Evolutionary conservation across 2,113 vertebrate species (phyloP), one percentile per base, ranked within the genome.

Genomic region (Taurulus bubalis): DNA sequence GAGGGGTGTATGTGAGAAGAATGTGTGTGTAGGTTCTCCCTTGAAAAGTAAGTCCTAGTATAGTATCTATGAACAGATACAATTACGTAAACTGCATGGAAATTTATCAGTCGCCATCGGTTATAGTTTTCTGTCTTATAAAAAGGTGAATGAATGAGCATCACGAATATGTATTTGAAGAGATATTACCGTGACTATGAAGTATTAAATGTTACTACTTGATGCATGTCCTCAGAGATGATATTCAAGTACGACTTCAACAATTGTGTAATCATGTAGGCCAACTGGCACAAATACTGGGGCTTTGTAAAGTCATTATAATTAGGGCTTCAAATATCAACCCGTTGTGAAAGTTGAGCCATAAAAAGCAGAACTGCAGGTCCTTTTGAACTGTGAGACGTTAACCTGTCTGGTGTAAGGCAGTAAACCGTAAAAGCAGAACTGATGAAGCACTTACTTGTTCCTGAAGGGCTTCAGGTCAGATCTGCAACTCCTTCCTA

Each of bases 351-450:
- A 59, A 49, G 24, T 36, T 28, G 24, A 78, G 42, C 5, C 15
- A 53, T 18, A 18, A 74, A 85, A 81, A 82, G 68, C 78, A 36
- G 72, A 90, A 83, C 5, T 49, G 74, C 5, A 49, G 20, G 49
- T 34, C 20, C 20, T 11, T 77, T 66, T 75, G 20, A 65, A 18
- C 30, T 49, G 47, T 34, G 40, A 71, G 45, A 11, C 2, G 40
- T 42, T 8, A 5, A 36, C 72, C 60, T 68, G 60, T 5, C 32
- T 80, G 63, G 2, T 69, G 84, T 56, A 69, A 78, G 45, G 15
- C 62, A 73, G 74, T 87, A 89, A 83, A 36, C 62, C 0, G 38
- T 0, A 0, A 24, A 78, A 83, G 80, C 75, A 87, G 83, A 89
- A 80, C 71, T 69, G 49, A 67, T 12, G 47, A 74, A 59, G 8